These are phyloP conservation scores for Aplidium turbinatum DNA, from an alignment of 23 tunicate species.

Conservation along the genomic window DNA sequence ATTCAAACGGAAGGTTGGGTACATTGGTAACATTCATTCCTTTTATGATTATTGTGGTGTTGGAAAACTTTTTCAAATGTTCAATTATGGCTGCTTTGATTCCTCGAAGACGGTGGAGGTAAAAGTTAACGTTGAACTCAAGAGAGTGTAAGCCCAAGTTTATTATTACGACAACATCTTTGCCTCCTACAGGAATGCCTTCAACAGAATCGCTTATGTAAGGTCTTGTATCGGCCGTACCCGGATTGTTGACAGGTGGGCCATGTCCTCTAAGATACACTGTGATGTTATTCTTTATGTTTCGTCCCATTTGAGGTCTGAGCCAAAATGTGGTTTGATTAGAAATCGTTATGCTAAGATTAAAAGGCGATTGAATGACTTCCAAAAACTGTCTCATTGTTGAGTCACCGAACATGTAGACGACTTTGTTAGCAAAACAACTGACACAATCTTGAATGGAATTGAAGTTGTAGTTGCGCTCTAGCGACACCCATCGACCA, in stretches of 20 bases:
- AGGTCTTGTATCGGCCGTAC: slow-evolving; percentile 23
- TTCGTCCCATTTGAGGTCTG: slow-evolving; percentile 12
- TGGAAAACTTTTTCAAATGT: slow-evolving; percentile 13
- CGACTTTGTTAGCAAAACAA: slow-evolving; percentile 27
- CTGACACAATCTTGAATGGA: not conserved
- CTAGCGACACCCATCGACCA: slow-evolving; percentile 31
- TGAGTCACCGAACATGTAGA: slow-evolving; percentile 49
- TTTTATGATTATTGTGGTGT: slow-evolving; percentile 23
- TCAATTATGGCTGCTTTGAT: slow-evolving; percentile 17
- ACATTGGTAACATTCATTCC: slow-evolving; percentile 27
- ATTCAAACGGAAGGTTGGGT: slow-evolving; percentile 4
- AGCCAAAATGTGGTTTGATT: not conserved
- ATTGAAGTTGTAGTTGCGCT: not conserved
- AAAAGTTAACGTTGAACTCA: slow-evolving; percentile 13
- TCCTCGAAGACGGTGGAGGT: slow-evolving; percentile 13
- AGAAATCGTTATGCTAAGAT: not conserved
- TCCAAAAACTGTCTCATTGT: slow-evolving; percentile 36
- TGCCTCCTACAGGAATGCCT: slow-evolving; percentile 35
- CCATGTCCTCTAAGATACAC: slow-evolving; percentile 52
- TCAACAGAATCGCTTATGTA: slow-evolving; percentile 49
- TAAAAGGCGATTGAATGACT: not conserved
- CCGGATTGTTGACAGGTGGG: slow-evolving; percentile 44
- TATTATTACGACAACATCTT: slow-evolving; percentile 23
- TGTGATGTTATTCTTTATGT: slow-evolving; percentile 27
- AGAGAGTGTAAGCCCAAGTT: slow-evolving; percentile 41